Conservation (phyloP, 1,140 invertebrate species). For the Phthorimaea operculella region DNA sequence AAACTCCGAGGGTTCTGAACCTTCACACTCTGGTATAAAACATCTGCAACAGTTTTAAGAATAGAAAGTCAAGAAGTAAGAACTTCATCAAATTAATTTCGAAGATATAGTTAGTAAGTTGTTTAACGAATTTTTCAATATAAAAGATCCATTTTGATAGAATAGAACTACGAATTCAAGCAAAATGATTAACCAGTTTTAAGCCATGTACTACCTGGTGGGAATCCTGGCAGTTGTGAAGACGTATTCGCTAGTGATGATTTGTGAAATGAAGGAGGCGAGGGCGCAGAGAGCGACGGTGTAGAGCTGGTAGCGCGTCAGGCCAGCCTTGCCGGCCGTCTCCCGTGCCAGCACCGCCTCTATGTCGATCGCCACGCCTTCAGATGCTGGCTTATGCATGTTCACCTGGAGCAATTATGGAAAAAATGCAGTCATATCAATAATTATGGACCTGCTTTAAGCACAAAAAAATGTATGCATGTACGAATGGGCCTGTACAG, state of each 20-base stretch:
- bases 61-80: too few relatives aligned
- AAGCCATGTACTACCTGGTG: constrained; percentile 29
- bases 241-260: constrained; percentile 48
- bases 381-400: too few relatives aligned
- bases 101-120: too few relatives aligned
- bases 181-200: background rate
- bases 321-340: constrained; percentile 43
- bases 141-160: too few relatives aligned
- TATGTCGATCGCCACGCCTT: constrained; percentile 7
- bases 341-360: constrained; percentile 42
- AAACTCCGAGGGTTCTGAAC: constrained; percentile 34
- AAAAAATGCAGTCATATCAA: too few relatives aligned
- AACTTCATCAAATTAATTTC: too few relatives aligned
- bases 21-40: constrained; percentile 72
- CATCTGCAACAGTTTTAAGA: constrained; percentile 39
- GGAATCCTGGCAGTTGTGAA: constrained; percentile 49
- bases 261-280: constrained; percentile 47
- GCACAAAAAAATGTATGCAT: too few relatives aligned
- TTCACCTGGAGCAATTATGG: too few relatives aligned
- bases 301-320: constrained; percentile 42
- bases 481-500: too few relatives aligned
- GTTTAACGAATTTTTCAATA: too few relatives aligned
- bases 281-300: constrained; percentile 36
- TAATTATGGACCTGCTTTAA: too few relatives aligned
- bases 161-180: too few relatives aligned